Evolutionary conservation across 2,113 vertebrate species (phyloP).

Genomic region (Atractosteus spatula): DNA sequence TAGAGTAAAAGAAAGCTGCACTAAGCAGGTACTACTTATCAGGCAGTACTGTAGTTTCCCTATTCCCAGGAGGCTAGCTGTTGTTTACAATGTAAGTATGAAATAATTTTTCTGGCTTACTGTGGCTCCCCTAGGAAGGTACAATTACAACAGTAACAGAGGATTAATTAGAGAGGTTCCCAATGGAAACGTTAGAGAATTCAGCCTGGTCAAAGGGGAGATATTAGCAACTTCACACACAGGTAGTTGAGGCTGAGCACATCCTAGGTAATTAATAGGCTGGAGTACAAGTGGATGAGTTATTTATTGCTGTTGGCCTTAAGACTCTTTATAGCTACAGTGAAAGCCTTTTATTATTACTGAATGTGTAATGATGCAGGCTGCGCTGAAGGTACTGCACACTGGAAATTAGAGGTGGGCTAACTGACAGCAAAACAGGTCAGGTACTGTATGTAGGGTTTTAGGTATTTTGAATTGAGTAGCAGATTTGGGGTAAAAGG

Average conservation of each 20-base stretch:
- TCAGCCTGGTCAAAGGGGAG: slow-evolving; percentile 68
- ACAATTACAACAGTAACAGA: slow-evolving; percentile 91
- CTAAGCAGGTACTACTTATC: slow-evolving; percentile 26
- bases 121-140: slow-evolving; percentile 72
- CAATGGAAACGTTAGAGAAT: slow-evolving; percentile 71
- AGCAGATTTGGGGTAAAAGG: no score
- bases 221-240: slow-evolving; percentile 61
- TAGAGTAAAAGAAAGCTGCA: slow-evolving; percentile 2
- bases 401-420: no score
- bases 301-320: slow-evolving; percentile 55
- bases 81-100: slow-evolving; percentile 91
- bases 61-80: slow-evolving; percentile 61
- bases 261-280: slow-evolving; percentile 64
- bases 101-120: slow-evolving; percentile 84
- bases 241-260: slow-evolving; percentile 57
- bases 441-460: no score
- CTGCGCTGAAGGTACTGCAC: slow-evolving; percentile 7
- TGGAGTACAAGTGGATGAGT: slow-evolving; percentile 52
- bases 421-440: no score
- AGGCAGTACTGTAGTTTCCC: slow-evolving; percentile 33
- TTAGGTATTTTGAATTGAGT: no score
- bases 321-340: slow-evolving; percentile 50
- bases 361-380: slow-evolving; percentile 41
- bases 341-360: slow-evolving; percentile 18
- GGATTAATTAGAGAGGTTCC: slow-evolving; percentile 92